Base-by-base conservation (phyloP, 2,797 vertebrate genomes). In the Melanotaenia maccullochi region DNA sequence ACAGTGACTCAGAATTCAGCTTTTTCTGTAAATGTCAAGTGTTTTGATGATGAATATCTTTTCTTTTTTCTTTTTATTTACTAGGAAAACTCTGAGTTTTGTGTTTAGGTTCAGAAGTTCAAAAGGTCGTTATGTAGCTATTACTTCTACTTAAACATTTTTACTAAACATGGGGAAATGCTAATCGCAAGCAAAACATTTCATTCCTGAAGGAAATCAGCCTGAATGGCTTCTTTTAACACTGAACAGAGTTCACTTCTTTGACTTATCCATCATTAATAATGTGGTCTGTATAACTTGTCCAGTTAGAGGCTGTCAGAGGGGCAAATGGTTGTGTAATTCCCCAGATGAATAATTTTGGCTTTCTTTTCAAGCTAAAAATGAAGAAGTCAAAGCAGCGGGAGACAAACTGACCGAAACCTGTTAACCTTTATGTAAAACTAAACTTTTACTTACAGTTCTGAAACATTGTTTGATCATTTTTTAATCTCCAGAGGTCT, bases 271-370 rank as follows among this genome's bases (percentile, higher is more conserved):
- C 60, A 78, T 87, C 72, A 74, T 62, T 70, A 47, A 56, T 76
- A 82, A 84, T 82, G 77, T 76, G 66, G 57, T 81, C 72, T 60
- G 71, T 55, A 81, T 79, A 68, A 74, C 80, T 55, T 54, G 82
- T 68, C 68, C 65, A 78, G 74, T 54, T 33, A 84, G 74, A 80
- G 79, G 76, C 67, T 85, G 82, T 65, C 67, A n/a, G 63, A 80
- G 49, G 82, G 76, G 73, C 59, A 81, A 71, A 76, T 24, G 5
- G 63, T 91, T 90, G 88, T 78, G 76, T 68, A 91, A 92, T 73
- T 71, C 71, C 73, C 68, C 11, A 2, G 78, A 56, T 70, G 67
- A 88, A 66, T 68, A 47, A 76, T 83, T 81, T 66, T 57, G 47
- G 36, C 40, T 7, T 60, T 75, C 66, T 73, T 76, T 79, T 65